A percentile compares a stretch with the other conserved stretches of the same genome.
Evolutionary conservation across 2,113 vertebrate genomes (phyloP).

Genomic region (Benitochromis conjunctus): DNA sequence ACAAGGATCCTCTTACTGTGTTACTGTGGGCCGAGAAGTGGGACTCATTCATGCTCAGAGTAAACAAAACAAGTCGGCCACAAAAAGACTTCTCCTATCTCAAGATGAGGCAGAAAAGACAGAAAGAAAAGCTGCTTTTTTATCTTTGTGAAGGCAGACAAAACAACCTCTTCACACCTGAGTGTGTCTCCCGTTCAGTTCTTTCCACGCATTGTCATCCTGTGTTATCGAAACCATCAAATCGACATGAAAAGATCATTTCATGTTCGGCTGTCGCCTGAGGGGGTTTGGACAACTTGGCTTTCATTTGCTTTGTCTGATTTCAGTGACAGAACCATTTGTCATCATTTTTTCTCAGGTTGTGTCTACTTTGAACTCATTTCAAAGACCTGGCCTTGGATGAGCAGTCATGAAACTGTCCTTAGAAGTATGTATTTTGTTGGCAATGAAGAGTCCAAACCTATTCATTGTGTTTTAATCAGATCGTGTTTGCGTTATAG

Average conservation of each 20-base stretch:
- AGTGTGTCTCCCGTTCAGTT: constrained; percentile 23
- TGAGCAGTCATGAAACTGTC: not conserved
- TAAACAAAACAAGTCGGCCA: constrained; percentile 46
- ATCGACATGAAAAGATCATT: constrained; percentile 45
- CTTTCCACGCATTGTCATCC: constrained; percentile 13
- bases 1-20: constrained; percentile 17
- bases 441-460: not conserved
- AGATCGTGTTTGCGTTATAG: not conserved
- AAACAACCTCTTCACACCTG: constrained; percentile 62
- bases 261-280: constrained; percentile 24
- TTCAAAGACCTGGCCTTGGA: constrained; percentile 6
- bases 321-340: constrained; percentile 4
- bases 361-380: constrained; percentile 3
- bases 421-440: not conserved
- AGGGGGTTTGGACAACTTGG: not conserved
- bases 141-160: constrained; percentile 56
- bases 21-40: constrained; percentile 15
- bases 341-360: constrained; percentile 4
- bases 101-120: constrained; percentile 4
- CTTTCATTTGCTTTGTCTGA: constrained; percentile 38
- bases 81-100: constrained; percentile 2
- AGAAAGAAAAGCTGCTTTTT: constrained; percentile 7
- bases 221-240: constrained; percentile 40
- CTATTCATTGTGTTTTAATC: not conserved
- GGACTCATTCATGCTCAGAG: constrained; percentile 21